A percentile compares a stretch with the other conserved stretches of the same genome.
phyloP scores from a whole-genome alignment of 2,888 invertebrate genomes.

The Dolichopus griseipennis region DNA sequence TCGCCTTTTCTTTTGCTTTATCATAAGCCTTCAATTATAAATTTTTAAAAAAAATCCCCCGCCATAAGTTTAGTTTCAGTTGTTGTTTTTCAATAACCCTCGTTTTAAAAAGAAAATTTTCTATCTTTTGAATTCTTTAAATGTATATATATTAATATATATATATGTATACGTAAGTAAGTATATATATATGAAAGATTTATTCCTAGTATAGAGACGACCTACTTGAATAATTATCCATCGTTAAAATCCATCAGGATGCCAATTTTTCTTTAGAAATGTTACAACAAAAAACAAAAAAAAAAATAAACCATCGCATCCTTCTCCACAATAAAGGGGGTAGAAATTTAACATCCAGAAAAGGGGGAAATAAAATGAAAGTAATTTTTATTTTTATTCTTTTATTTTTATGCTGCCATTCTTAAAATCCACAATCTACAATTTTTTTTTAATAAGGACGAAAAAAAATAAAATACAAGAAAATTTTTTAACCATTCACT shows the following conservation, averaged over 20 bases:
- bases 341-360: not conserved
- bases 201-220: not conserved
- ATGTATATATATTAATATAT: not conserved
- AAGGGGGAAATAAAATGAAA: too few relatives aligned
- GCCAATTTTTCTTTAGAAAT: constrained; percentile 1
- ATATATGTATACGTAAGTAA: too few relatives aligned
- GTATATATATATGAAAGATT: not conserved
- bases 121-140: not conserved
- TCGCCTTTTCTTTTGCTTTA: not conserved
- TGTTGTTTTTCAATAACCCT: not conserved
- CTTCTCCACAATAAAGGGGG: not conserved
- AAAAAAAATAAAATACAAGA: not conserved
- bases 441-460: not conserved
- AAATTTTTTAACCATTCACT: not conserved
- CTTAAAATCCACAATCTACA: not conserved
- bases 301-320: not conserved
- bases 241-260: constrained; percentile 6
- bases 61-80: not conserved
- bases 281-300: constrained; percentile 1
- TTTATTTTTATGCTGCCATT: too few relatives aligned
- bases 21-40: not conserved
- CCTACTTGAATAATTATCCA: constrained; percentile 6
- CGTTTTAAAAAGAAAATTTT: not conserved
- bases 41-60: not conserved
- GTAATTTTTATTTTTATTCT: too few relatives aligned